Evolutionary conservation across 1,140 invertebrate species (phyloP).

Genomic region (Platyura marginata): DNA sequence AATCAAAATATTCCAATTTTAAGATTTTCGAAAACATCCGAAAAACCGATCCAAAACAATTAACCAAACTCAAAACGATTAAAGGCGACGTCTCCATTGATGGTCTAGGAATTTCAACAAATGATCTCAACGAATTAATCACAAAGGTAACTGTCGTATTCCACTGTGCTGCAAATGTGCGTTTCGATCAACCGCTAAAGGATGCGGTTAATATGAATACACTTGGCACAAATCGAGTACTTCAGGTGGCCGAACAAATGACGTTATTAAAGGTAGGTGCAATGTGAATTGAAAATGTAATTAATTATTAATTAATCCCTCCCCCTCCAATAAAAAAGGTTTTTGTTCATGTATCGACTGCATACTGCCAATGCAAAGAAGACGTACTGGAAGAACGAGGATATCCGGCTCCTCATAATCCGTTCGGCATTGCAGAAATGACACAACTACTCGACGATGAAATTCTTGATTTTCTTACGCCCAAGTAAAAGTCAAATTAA

Average conservation of each 20-base stretch:
- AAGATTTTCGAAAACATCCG: conserved; percentile 54
- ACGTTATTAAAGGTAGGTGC: conserved; percentile 41
- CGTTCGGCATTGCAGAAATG: conserved; percentile 52
- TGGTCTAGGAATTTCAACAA: conserved; percentile 47
- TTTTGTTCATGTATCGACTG: conserved; percentile 64
- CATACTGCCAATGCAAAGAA: conserved; percentile 61
- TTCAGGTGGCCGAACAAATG: conserved; percentile 48
- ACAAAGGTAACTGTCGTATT: conserved; percentile 61
- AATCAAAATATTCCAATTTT: no score
- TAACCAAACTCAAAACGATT: conserved; percentile 58
- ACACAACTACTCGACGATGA: conserved; percentile 60
- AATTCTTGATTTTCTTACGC: conserved; percentile 47
- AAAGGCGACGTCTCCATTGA: conserved; percentile 68
- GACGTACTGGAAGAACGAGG: conserved; percentile 43
- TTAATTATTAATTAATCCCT: no score
- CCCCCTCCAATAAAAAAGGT: conserved; percentile 19
- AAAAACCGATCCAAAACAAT: conserved; percentile 33
- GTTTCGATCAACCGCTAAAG: conserved; percentile 74
- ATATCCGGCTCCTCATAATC: conserved; percentile 48
- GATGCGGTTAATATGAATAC: conserved; percentile 48
- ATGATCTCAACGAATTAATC: conserved; percentile 34
- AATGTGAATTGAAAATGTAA: no score
- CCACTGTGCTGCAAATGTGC: conserved; percentile 78
- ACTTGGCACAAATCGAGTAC: conserved; percentile 39
- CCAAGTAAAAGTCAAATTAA: conserved; percentile 34